Conservation (phyloP, 2,888 invertebrate species). For the Euzetes globulus region DNA sequence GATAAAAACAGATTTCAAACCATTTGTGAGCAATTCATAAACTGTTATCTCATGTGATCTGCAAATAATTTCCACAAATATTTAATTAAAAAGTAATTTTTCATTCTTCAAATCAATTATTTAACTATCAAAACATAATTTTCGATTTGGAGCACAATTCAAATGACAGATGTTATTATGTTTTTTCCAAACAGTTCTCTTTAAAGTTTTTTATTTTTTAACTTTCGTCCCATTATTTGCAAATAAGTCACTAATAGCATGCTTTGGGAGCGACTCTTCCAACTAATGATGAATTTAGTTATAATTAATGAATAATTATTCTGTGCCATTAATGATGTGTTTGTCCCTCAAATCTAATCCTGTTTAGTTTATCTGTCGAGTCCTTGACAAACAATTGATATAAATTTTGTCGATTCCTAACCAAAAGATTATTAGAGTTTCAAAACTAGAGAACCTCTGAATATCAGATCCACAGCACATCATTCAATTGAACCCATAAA, state of each 20-base stretch:
- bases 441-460: too few species aligned
- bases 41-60: constrained; percentile 3
- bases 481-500: too few species aligned
- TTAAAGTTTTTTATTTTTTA: background rate
- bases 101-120: background rate
- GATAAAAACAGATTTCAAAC: background rate
- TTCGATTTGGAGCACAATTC: background rate
- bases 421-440: background rate
- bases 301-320: constrained; percentile 8
- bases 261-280: background rate
- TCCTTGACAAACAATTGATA: constrained; percentile 28
- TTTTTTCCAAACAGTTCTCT: background rate
- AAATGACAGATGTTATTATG: background rate
- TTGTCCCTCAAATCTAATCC: constrained; percentile 23
- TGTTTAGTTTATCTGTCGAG: background rate
- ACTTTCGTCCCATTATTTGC: background rate
- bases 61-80: constrained; percentile 7
- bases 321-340: constrained; percentile 6
- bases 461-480: background rate
- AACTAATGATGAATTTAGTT: constrained; percentile 11
- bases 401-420: constrained; percentile 23
- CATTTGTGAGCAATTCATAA: background rate
- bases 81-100: constrained; percentile 1
- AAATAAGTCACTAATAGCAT: background rate
- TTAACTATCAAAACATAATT: background rate